A percentile compares a stretch with the other conserved stretches of the same genome.
These are phyloP conservation scores for Brevimyrus niger DNA, from an alignment of 2,113 vertebrate species.

Conservation along the genomic window DNA sequence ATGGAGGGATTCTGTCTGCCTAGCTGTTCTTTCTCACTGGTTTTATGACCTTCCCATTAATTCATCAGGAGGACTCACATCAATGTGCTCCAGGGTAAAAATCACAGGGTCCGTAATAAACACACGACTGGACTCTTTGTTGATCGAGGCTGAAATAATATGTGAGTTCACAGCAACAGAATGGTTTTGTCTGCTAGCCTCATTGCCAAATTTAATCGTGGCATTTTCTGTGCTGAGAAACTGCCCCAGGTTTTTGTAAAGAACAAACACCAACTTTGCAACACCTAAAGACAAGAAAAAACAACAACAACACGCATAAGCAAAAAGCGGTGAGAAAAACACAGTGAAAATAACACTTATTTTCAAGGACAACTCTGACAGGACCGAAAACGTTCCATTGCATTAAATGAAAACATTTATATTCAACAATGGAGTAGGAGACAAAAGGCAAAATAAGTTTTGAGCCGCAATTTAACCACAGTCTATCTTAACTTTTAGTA, in stretches of 20 bases:
- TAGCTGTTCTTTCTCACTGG: conserved; percentile 50
- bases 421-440: conserved; percentile 12
- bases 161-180: conserved; percentile 91
- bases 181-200: conserved; percentile 75
- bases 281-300: conserved; percentile 60
- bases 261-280: conserved; percentile 95
- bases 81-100: conserved; percentile 91
- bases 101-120: conserved; percentile 94
- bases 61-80: conserved; percentile 76
- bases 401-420: neutral
- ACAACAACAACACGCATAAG: conserved; percentile 1
- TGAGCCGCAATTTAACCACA: conserved; percentile 7
- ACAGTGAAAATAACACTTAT: neutral
- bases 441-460: neutral
- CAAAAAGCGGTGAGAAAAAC: neutral
- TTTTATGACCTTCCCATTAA: conserved; percentile 58
- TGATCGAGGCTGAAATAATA: conserved; percentile 94
- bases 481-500: conserved; percentile 21
- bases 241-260: conserved; percentile 92
- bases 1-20: conserved; percentile 57
- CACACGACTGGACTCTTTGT: conserved; percentile 96
- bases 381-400: neutral
- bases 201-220: conserved; percentile 81
- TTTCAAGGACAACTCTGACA: neutral
- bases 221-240: conserved; percentile 94